Evolutionary conservation across 2,888 invertebrate genomes (phyloP).

Genomic region (Ormyrus rosae): DNA sequence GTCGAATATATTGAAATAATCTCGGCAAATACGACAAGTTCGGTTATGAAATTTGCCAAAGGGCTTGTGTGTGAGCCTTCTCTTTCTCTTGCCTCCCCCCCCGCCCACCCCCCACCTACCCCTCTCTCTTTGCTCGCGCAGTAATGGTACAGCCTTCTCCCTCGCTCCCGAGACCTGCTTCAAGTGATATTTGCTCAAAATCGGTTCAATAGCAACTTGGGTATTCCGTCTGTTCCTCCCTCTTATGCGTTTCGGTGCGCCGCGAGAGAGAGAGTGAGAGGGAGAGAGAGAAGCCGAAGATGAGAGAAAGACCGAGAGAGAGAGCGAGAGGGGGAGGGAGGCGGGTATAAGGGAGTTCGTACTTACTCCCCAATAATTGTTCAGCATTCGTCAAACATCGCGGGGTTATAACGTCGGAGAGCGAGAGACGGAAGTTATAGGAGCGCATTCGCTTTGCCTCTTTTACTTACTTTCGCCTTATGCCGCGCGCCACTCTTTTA

Average conservation of each 20-base stretch:
- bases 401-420: constrained; percentile 55
- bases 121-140: constrained; percentile 50
- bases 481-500: constrained; percentile 5
- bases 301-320: not conserved
- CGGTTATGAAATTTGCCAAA: constrained; percentile 77
- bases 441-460: constrained; percentile 22
- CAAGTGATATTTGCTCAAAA: constrained; percentile 75
- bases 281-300: constrained; percentile 4
- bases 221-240: constrained; percentile 69
- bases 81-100: constrained; percentile 62
- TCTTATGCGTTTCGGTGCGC: constrained; percentile 71
- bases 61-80: constrained; percentile 73
- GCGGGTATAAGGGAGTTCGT: constrained; percentile 49
- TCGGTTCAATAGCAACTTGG: constrained; percentile 76
- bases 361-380: constrained; percentile 65
- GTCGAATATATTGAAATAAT: constrained; percentile 77
- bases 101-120: constrained; percentile 57
- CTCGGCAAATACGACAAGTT: constrained; percentile 76
- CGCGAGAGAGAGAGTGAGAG: constrained; percentile 51
- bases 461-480: constrained; percentile 40
- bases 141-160: constrained; percentile 57
- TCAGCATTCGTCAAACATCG: constrained; percentile 64
- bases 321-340: constrained; percentile 41
- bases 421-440: constrained; percentile 25
- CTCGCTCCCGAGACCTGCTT: constrained; percentile 62